Conservation (phyloP, 92 coral and sea anemone species). For the Chrysogorgia sp. region DNA sequence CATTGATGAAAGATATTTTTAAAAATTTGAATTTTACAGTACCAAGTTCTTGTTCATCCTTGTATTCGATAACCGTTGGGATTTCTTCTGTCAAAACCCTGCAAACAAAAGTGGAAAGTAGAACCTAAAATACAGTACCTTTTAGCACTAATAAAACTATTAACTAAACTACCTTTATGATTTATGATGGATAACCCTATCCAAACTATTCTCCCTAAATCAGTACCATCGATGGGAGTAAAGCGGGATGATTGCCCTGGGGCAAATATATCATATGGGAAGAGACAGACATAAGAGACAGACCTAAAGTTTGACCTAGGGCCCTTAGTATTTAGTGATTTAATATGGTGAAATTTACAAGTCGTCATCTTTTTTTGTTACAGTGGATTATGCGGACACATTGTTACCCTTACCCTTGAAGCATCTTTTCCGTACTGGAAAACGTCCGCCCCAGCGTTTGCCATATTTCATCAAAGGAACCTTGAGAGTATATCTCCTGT, state of each 20-base stretch:
- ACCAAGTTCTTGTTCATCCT: constrained; percentile 9
- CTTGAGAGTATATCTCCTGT: constrained; percentile 35
- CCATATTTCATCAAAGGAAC: constrained; percentile 46
- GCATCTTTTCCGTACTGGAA: constrained; percentile 25
- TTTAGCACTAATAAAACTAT: too few species aligned
- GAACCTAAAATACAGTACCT: too few species aligned
- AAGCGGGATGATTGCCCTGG: too few species aligned
- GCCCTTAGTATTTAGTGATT: too few species aligned
- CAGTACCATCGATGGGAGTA: too few species aligned
- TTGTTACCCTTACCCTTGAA: constrained; percentile 28
- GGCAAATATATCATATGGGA: neutral
- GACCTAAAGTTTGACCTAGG: too few species aligned
- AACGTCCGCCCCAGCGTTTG: constrained; percentile 23
- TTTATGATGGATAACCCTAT: too few species aligned
- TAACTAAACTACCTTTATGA: too few species aligned
- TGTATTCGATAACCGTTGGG: constrained; percentile 8
- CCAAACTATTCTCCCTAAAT: too few species aligned
- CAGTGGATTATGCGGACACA: neutral
- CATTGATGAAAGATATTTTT: neutral
- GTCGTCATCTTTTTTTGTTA: neutral
- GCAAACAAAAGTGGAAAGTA: neutral
- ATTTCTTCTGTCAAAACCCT: constrained; percentile 19
- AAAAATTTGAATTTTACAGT: neutral
- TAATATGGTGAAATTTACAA: too few species aligned
- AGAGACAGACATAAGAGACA: too few species aligned